Base-by-base conservation (phyloP, 2,888 invertebrate genomes). In the Philereme transversata region DNA sequence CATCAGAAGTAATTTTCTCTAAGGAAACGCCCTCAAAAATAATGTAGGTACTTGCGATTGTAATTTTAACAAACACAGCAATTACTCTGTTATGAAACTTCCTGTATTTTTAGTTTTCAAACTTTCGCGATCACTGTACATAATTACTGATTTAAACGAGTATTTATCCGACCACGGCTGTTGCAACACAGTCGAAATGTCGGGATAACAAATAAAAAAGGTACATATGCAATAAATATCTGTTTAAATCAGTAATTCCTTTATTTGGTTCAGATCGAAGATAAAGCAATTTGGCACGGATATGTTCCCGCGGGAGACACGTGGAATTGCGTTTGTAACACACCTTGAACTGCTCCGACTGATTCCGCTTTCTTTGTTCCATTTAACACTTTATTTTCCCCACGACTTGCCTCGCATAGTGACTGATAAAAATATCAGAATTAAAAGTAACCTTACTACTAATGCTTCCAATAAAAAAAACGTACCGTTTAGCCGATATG, bases 241-340 rank as follows among this genome's bases (percentile, higher is more conserved):
- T 22, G 22, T 22, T 22, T 22, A 22, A 22, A 22, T 22, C 1
- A 22, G 22, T 22, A 22, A 22, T 22, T 22, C 22, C 22, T 51
- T 47, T 40, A 46, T 40, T 45, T 48, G 51, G 33, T 49, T 45
- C 33, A 34, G 40, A 57, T 60, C 41, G 22, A 47, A 57, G 40
- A 58, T 63, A 55, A 60, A 57, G 43, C 36, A 56, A 57, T 54
- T 61, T 64, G 53, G 43, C 36, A 35, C 47, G 59, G 38, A 52
- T 60, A 58, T 40, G 9, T 8, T 49, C 60, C 8, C 51, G 53
- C 11, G 50, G 47, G 60, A 57, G 45, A 45, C 57, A 47, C 51
- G 54, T 60, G 50, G 44, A 66, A 58, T 60, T 51, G 59, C 54
- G 53, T 40, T 22, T 22, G 22, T 54, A 49, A 40, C 44, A 48